Base-by-base conservation (phyloP, 2,888 invertebrate genomes). In the Pammene fasciana region DNA sequence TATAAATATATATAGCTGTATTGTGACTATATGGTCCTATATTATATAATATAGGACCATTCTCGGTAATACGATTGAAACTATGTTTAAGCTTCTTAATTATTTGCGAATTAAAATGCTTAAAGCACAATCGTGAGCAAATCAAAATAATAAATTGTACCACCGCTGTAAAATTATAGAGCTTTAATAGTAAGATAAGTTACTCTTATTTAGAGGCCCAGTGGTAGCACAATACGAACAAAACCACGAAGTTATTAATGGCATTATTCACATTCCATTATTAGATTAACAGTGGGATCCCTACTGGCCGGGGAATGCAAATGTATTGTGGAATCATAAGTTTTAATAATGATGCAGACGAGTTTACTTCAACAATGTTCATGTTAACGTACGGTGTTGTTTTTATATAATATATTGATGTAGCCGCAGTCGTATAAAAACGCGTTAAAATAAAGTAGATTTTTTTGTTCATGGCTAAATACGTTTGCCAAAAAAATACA, bases 261-360 rank as follows among this genome's bases (percentile, higher is more conserved):
- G 81, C 83, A 80, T 84, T 88, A 89, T 89, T 89, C 85, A 89
- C 90, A 90, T 88, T 86, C 87, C 81, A 87, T 89, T 89, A 89
- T 90, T 89, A 88, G 88, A 89, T 90, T 89, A 90, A 84, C 88
- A 85, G 84, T 86, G 82, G 86, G 82, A 80, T 85, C 78, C 86
- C 87, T 86, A 87, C 88, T 86, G 87, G 83, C 84, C 80, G 71
- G 79, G 80, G 87, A 86, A 86, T 86, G 86, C 86, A 73, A 88
- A 86, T 82, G 80, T 74, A 77, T 75, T 76, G 75, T 75, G 72
- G 70, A 59, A 70, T 70, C 70, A 70, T 70, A 70, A 70, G 45
- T 68, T 68, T 68, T 68, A 65, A 65, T 68, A 68, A 65, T 68
- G 70, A 70, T 70, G 70, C 65, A 46, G 65, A 60, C 46, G 46